Base-by-base conservation (phyloP, 2,888 invertebrate genomes). In the Meiosimyza decipiens region DNA sequence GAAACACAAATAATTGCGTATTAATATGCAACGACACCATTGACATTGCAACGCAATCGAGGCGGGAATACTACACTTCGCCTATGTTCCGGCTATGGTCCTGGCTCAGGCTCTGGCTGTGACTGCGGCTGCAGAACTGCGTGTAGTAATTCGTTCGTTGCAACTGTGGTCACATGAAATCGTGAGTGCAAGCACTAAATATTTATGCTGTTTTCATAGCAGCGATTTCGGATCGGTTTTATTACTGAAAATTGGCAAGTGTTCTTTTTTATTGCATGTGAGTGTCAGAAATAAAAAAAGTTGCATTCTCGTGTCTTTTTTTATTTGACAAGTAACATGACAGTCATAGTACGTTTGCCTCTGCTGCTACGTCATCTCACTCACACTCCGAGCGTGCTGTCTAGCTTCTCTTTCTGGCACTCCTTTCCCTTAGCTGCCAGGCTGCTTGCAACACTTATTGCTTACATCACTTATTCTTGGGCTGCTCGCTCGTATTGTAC, bases 11-110 rank as follows among this genome's bases (percentile, higher is more conserved):
- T 77, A 77, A 71, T 71, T 77, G 76, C 65, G 71, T 73, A 75
- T 77, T 77, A 77, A 75, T 77, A 74, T 75, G 77, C 77, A 76
- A 73, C 74, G 73, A 73, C 74, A 75, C 73, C 72, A 75, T 54
- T 12, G 54, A 6, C n/a, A 54, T 54, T 54, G 54, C 40, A 40
- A 40, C 7, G 40, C 40, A 40, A 9, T 40, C 40, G 40, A 40
- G 1, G 40, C 40, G 28, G 28, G 28, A 28, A 28, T 28, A 28
- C 9, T 40, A 9, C 40, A 40, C 40, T 40, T 9, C 40, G 6
- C 9, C 40, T 40, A 40, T 40, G 40, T 28, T 28, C 28, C 2
- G 40, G 40, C 40, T 9, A 40, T 40, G 40, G 40, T 40, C 40
- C 40, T 6, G 40, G 40, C 40, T 9, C 40, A 40, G 40, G 9